Evolutionary conservation across 64 coral and sea anemone genomes (phyloP).

Genomic region (Anthopleura sola): DNA sequence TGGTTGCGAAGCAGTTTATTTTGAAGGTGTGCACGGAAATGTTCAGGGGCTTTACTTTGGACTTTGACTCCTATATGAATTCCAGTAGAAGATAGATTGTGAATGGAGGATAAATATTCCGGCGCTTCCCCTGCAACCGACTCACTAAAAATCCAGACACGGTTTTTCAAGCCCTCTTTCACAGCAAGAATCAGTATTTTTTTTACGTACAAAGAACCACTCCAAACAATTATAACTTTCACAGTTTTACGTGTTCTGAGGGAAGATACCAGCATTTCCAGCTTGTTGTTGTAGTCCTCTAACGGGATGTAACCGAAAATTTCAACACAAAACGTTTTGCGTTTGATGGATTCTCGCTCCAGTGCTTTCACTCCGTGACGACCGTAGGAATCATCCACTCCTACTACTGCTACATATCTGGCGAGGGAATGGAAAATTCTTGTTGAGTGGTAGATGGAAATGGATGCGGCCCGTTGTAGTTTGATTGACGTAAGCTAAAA

Average conservation of each 20-base stretch:
- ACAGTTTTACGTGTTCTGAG: conserved; percentile 5
- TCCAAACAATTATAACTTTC: conserved; percentile 9
- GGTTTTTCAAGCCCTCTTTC: background rate
- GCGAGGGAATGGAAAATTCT: background rate
- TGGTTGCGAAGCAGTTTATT: too few species aligned
- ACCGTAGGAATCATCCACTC: conserved; percentile 25
- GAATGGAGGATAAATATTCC: too few species aligned
- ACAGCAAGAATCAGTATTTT: background rate
- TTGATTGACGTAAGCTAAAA: too few species aligned
- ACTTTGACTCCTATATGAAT: too few species aligned
- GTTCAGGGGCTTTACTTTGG: too few species aligned
- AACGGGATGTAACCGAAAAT: conserved; percentile 1
- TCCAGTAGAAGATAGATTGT: too few species aligned
- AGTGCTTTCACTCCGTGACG: conserved; percentile 5
- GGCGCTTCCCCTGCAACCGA: too few species aligned
- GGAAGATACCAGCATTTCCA: background rate
- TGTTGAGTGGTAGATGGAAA: too few species aligned
- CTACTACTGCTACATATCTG: conserved; percentile 13
- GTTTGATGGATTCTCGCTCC: background rate
- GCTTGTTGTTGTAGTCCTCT: background rate
- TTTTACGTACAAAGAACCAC: background rate
- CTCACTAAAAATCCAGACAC: too few species aligned
- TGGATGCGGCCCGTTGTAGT: too few species aligned
- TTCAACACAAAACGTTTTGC: conserved; percentile 25
- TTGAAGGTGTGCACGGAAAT: too few species aligned